A percentile compares a stretch with the other conserved stretches of the same genome.
Evolutionary conservation across 2,888 invertebrate species (phyloP).

Genomic region (Stenchaetothrips biformis): DNA sequence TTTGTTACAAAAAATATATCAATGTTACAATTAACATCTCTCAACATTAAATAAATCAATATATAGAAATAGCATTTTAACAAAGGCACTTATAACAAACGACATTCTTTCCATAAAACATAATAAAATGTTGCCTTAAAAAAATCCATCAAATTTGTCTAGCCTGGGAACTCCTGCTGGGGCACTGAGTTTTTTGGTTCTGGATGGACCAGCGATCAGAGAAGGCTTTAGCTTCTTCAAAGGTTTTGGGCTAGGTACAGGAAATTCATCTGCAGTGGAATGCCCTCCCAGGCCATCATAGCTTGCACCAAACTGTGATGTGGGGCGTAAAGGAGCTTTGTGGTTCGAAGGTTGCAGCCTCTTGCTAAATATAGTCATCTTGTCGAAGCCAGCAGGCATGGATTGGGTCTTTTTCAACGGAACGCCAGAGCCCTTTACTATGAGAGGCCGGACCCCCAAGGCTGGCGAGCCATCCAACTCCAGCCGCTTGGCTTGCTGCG

Average conservation of each 20-base stretch:
- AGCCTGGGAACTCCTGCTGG: not conserved
- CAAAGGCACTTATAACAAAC: not conserved
- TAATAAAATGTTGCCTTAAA: not conserved
- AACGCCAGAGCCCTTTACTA: not conserved
- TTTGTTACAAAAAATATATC: no score
- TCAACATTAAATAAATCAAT: no score
- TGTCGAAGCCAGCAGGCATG: not conserved
- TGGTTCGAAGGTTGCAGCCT: not conserved
- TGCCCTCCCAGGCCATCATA: constrained; percentile 57
- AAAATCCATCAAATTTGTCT: not conserved
- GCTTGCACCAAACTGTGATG: constrained; percentile 26
- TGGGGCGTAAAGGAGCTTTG: not conserved
- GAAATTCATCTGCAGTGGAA: constrained; percentile 51
- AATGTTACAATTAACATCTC: no score
- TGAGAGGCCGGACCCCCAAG: not conserved
- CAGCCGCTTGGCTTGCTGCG: not conserved
- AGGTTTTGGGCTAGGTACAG: constrained; percentile 38
- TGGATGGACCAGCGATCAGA: not conserved
- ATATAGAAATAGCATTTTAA: no score
- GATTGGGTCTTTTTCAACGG: not conserved
- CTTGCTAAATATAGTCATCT: not conserved
- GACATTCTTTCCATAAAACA: not conserved
- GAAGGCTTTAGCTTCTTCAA: constrained; percentile 29
- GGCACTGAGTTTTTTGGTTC: not conserved
- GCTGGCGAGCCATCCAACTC: not conserved